Conservation (phyloP, 2,888 invertebrate species). For the Zygothrica quintamaculata region DNA sequence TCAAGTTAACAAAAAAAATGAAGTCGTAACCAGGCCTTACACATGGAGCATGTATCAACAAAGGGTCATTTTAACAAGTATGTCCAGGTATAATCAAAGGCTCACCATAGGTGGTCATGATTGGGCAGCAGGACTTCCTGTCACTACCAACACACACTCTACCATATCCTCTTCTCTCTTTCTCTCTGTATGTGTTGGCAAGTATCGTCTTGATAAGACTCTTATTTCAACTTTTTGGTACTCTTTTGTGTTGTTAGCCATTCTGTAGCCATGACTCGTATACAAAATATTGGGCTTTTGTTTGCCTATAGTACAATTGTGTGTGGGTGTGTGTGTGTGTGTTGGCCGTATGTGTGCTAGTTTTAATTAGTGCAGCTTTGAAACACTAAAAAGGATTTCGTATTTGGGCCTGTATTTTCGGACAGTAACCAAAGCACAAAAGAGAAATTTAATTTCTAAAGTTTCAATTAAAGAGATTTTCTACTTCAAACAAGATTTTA, state of each 20-base stretch:
- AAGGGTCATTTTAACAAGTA: constrained; percentile 29
- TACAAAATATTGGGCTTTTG: too few relatives aligned
- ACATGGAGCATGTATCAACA: constrained; percentile 11
- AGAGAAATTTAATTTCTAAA: too few relatives aligned
- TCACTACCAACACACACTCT: neutral
- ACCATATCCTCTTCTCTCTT: neutral
- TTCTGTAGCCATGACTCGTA: neutral
- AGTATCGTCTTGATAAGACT: constrained; percentile 49
- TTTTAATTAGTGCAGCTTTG: too few relatives aligned
- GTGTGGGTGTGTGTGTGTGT: too few relatives aligned
- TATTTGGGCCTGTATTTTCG: too few relatives aligned
- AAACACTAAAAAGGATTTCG: too few relatives aligned
- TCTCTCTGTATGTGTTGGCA: constrained; percentile 11
- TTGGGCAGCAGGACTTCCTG: constrained; percentile 3
- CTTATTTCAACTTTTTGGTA: constrained; percentile 1
- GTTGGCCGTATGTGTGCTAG: too few relatives aligned
- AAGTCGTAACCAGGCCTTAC: neutral
- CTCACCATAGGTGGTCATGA: constrained; percentile 4
- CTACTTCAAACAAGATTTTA: too few relatives aligned
- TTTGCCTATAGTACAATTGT: too few relatives aligned
- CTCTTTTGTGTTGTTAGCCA: neutral
- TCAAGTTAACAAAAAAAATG: constrained; percentile 27
- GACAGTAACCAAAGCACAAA: too few relatives aligned
- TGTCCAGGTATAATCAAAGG: constrained; percentile 10
- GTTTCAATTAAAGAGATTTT: too few relatives aligned